These are phyloP conservation scores for Cercopithecus mona DNA, from an alignment of 2,113 vertebrate genomes.

Conservation along the genomic window DNA sequence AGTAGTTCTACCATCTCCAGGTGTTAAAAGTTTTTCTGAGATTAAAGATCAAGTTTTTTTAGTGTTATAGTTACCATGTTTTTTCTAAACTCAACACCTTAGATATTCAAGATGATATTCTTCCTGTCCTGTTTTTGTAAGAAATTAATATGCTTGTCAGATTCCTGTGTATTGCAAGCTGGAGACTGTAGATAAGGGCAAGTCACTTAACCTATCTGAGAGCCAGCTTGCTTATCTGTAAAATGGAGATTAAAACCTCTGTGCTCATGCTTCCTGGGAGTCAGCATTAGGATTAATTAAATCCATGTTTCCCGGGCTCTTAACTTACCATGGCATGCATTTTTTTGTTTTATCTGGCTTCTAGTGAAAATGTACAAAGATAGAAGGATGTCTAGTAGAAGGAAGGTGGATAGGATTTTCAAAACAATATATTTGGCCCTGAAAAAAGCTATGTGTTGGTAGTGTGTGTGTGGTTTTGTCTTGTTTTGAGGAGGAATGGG, in stretches of 20 bases:
- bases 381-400: background rate
- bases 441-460: background rate
- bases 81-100: background rate
- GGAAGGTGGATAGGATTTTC: background rate
- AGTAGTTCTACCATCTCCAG: background rate
- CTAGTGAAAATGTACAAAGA: conserved; percentile 41
- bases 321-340: conserved; percentile 9
- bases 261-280: background rate
- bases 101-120: conserved; percentile 40
- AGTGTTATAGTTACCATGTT: background rate
- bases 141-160: conserved; percentile 65
- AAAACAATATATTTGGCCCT: background rate
- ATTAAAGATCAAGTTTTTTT: conserved; percentile 21
- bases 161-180: conserved; percentile 52
- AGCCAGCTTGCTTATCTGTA: conserved; percentile 50
- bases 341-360: background rate
- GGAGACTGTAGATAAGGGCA: conserved; percentile 62
- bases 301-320: background rate
- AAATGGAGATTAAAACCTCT: conserved; percentile 54
- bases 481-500: background rate
- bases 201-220: conserved; percentile 40
- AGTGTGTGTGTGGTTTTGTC: background rate
- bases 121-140: conserved; percentile 45
- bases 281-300: conserved; percentile 65
- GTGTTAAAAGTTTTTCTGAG: background rate